Conservation (phyloP, 2,113 vertebrate genomes). For the Crotalus viridis region DNA sequence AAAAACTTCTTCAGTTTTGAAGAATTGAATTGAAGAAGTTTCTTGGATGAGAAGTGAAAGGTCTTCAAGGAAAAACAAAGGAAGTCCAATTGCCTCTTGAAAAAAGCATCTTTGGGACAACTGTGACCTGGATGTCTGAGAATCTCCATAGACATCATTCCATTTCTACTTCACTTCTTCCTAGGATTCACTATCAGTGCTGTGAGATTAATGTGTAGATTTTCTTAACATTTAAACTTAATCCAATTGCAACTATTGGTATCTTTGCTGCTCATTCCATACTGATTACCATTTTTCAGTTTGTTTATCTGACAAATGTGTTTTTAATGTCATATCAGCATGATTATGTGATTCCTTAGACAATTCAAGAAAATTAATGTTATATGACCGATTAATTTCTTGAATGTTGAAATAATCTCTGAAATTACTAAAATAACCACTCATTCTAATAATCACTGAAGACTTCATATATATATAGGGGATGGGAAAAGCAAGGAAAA, state of each 20-base stretch:
- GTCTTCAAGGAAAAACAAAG: background rate
- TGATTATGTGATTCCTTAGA: background rate
- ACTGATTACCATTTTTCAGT: background rate
- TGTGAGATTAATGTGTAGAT: background rate
- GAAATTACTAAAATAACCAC: background rate
- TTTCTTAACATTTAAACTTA: background rate
- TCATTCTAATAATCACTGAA: background rate
- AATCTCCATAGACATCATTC: background rate
- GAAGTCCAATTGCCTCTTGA: background rate
- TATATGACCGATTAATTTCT: background rate
- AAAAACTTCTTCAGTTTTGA: too few species aligned
- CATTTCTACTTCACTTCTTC: background rate
- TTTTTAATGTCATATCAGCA: background rate
- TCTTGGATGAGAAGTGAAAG: background rate
- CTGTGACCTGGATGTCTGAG: background rate
- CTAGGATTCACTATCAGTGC: background rate
- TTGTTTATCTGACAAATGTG: background rate
- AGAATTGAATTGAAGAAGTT: background rate
- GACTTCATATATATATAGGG: background rate
- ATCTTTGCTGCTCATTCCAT: background rate
- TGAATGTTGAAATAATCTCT: background rate
- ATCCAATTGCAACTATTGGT: background rate
- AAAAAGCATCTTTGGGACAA: background rate
- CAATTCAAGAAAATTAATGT: background rate
- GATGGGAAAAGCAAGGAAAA: background rate